Percentiles rank a stretch among this genome's conserved stretches.
phyloP scores from a whole-genome alignment of 2,888 invertebrate species.

The Morinoia aosen region DNA sequence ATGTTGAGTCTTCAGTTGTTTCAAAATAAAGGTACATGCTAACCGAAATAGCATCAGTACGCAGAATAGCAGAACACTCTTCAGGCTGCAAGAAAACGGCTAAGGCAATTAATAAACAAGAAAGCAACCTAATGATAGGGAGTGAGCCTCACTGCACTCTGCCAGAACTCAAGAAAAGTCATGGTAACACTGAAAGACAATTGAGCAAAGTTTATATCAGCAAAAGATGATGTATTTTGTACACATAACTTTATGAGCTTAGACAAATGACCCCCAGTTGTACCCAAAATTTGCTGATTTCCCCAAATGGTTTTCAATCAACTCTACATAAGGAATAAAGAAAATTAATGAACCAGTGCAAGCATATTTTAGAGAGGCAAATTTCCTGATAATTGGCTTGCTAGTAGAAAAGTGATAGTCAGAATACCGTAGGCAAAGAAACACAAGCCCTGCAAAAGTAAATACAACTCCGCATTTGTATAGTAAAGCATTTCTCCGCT shows the following conservation, averaged over 20 bases:
- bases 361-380: too few species aligned
- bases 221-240: background rate
- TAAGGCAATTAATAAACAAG: background rate
- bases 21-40: too few species aligned
- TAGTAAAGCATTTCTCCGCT: background rate
- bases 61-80: background rate
- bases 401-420: too few species aligned
- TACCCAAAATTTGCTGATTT: background rate
- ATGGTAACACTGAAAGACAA: background rate
- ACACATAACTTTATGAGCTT: background rate
- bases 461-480: background rate
- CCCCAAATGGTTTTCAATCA: background rate
- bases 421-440: background rate
- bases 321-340: background rate
- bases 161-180: background rate
- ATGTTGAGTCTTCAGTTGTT: too few species aligned
- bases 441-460: background rate
- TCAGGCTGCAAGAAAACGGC: background rate
- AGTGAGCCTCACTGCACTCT: background rate
- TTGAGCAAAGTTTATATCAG: background rate
- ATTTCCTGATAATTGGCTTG: too few species aligned
- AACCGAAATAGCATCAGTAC: too few species aligned
- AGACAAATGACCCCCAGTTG: background rate
- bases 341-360: too few species aligned
- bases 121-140: background rate